Base-by-base conservation (phyloP, 2,888 invertebrate genomes). In the Perithous albicinctus region DNA sequence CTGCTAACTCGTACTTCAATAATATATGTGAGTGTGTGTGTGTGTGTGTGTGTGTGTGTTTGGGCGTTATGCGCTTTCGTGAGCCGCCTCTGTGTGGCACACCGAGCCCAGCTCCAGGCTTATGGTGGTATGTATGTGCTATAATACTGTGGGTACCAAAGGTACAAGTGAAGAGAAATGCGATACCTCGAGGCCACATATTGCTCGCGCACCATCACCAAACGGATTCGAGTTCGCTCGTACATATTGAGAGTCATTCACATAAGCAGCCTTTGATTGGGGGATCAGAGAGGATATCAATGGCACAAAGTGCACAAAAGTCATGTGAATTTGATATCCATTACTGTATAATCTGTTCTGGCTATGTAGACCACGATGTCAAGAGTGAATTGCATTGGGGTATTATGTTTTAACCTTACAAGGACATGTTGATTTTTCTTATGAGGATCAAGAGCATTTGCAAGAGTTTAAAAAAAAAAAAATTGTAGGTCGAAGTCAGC, bases 141-240 rank as follows among this genome's bases (percentile, higher is more conserved):
- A 70, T 69, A 64, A 48, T 72, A 20, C 18, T 23, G 41, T 23
- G 20, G 38, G 38, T 18, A 56, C 56, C 23, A 41, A 38, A 56
- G 69, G 73, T 74, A 74, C 61, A 29, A 67, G 29, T 43, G 35
- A 46, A 69, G 63, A 15, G 79, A 56, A 80, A 80, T 29, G 35
- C 46, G 79, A 75, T 75, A 75, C 67, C 32, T 63, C 67, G 54
- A 61, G 69, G 69, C 54, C 38, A n/a, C 73, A 67, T n/a, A n/a
- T 35, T 23, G 66, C 10, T 10, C 15, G n/a, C 20, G 18, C 38
- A 74, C 26, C 12, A 29, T 29, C 56, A 35, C 12, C 7, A 41
- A 61, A 15, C 18, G 29, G 54, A 63, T 59, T 59, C 12, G 70
- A n/a, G n/a, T 64, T 67, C 67, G 23, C 10, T 75, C 35, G 23